Evolutionary conservation across 2,797 vertebrate species (phyloP).

Genomic region (Phataginus tricuspis): DNA sequence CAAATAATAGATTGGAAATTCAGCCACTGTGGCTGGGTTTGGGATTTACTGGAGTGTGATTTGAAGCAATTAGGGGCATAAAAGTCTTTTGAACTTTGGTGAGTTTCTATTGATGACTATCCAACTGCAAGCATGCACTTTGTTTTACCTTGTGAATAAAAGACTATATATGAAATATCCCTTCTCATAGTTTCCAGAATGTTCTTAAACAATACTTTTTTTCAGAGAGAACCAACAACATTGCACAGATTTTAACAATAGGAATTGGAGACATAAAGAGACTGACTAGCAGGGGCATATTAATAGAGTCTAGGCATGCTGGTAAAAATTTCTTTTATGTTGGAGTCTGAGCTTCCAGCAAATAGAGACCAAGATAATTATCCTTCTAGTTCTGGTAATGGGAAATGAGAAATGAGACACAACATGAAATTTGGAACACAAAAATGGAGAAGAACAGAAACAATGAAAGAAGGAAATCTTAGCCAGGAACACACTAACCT

Average conservation of each 20-base stretch:
- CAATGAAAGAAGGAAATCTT: not conserved
- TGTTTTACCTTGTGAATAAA: not conserved
- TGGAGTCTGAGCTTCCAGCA: not conserved
- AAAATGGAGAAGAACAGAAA: not conserved
- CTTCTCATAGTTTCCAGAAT: not conserved
- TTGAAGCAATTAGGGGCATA: not conserved
- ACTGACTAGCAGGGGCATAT: not conserved
- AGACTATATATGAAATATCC: not conserved
- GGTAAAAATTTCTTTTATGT: not conserved
- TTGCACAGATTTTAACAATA: not conserved
- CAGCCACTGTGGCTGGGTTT: not conserved
- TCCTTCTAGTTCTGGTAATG: not conserved
- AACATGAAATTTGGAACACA: not conserved
- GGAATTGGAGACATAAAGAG: not conserved
- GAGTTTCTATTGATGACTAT: not conserved
- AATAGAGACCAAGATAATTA: not conserved
- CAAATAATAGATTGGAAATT: constrained; percentile 6
- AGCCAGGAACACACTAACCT: not conserved
- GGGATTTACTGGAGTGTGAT: not conserved
- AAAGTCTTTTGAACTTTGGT: not conserved
- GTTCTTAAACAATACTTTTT: not conserved
- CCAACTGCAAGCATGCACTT: not conserved
- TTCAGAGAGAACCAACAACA: accelerated
- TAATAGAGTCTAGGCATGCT: not conserved
- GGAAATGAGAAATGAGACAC: not conserved